These are phyloP conservation scores for Euwallacea similis DNA, from an alignment of 1,140 invertebrate genomes.

Conservation along the genomic window DNA sequence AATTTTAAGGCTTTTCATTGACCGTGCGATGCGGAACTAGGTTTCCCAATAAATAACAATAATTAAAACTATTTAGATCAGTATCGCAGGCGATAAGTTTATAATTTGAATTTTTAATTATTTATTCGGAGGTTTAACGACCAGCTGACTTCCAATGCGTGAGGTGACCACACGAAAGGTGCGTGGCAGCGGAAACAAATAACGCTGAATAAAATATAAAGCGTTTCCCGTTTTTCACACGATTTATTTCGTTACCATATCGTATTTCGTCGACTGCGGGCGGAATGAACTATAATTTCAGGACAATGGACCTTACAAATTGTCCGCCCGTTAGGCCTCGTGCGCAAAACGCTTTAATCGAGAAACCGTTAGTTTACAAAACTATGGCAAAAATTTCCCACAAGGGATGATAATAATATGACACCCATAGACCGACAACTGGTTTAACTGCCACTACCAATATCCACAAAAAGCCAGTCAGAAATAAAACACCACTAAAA, in stretches of 20 bases:
- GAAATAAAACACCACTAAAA: conserved; percentile 27
- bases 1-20: no score
- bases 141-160: background rate
- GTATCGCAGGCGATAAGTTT: no score
- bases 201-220: conserved; percentile 17
- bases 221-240: conserved; percentile 16
- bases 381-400: background rate
- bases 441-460: conserved; percentile 4
- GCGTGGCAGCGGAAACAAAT: conserved; percentile 12
- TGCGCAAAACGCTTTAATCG: no score
- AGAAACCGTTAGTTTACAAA: background rate
- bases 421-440: conserved; percentile 1
- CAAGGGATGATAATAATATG: background rate
- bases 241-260: conserved; percentile 11
- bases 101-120: no score
- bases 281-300: conserved; percentile 1
- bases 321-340: background rate
- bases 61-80: no score
- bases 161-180: conserved; percentile 8
- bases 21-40: no score
- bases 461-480: conserved; percentile 17
- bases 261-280: background rate
- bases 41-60: no score
- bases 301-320: conserved; percentile 3
- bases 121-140: no score